phyloP scores from a whole-genome alignment of 2,113 vertebrate genomes.

The Brevimyrus niger region DNA sequence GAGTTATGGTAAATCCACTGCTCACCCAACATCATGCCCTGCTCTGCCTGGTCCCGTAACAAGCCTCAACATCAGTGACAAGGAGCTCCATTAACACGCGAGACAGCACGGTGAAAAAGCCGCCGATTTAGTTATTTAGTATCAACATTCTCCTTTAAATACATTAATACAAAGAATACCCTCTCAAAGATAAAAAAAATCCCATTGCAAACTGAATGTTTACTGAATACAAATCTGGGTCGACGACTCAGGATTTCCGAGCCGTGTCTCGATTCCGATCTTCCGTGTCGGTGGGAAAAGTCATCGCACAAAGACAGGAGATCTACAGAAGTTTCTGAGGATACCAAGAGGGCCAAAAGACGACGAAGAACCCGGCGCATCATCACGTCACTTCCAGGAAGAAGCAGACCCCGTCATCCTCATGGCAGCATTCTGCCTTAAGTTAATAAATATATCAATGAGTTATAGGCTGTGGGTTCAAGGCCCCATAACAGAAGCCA shows the following conservation, averaged over 20 bases:
- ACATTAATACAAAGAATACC: background rate
- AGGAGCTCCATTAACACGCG: background rate
- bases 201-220: background rate
- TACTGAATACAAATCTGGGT: background rate
- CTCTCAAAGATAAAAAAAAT: background rate
- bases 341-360: background rate
- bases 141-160: background rate
- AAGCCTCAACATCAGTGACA: background rate
- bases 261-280: background rate
- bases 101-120: background rate
- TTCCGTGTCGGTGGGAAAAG: background rate
- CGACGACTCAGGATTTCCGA: background rate
- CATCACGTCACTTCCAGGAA: conserved; percentile 22
- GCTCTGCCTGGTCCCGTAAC: background rate
- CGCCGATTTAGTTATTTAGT: background rate
- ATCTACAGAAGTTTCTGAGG: background rate
- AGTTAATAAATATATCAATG: background rate
- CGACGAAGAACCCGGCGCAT: background rate
- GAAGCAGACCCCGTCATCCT: conserved; percentile 18
- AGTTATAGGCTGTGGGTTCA: conserved; percentile 6
- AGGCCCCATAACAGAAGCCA: conserved; percentile 2
- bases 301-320: background rate
- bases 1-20: background rate
- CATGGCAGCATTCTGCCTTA: conserved; percentile 20
- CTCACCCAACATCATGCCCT: background rate